Conservation (phyloP, 2,797 vertebrate genomes). For the Xyrichtys novacula region DNA sequence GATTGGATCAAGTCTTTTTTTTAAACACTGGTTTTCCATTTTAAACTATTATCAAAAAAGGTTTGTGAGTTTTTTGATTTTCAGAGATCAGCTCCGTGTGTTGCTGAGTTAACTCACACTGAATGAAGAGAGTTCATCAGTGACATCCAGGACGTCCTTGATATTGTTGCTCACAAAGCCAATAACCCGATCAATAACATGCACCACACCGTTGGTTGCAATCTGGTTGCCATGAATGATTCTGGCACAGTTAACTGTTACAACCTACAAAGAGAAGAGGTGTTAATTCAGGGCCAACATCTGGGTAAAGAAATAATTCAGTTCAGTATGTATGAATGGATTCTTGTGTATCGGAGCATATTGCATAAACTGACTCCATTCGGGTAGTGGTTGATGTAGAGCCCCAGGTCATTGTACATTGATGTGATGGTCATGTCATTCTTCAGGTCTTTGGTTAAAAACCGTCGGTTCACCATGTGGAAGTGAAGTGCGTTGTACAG, state of each 20-base stretch:
- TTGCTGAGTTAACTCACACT: slow-evolving; percentile 79
- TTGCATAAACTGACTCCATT: slow-evolving; percentile 88
- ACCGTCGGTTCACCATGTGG: slow-evolving; percentile 92
- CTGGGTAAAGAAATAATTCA: too few species aligned
- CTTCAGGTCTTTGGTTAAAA: slow-evolving; percentile 95
- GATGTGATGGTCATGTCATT: slow-evolving; percentile 89
- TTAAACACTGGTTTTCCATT: background rate
- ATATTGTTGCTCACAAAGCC: slow-evolving; percentile 87
- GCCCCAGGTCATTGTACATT: slow-evolving; percentile 89
- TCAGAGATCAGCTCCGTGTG: background rate
- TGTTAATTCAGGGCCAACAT: background rate
- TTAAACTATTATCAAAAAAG: background rate
- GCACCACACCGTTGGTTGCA: slow-evolving; percentile 96
- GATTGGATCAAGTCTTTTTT: background rate
- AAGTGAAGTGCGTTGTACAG: slow-evolving; percentile 91
- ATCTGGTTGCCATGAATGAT: slow-evolving; percentile 95
- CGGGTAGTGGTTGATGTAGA: slow-evolving; percentile 94
- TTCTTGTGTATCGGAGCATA: background rate
- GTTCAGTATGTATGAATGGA: too few species aligned
- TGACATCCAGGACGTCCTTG: slow-evolving; percentile 85
- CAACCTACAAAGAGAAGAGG: slow-evolving; percentile 83
- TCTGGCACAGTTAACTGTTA: slow-evolving; percentile 97
- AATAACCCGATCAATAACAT: slow-evolving; percentile 94
- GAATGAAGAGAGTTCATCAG: slow-evolving; percentile 89
- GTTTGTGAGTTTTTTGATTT: background rate